A percentile compares a stretch with the other conserved stretches of the same genome.
Evolutionary conservation across 2,113 vertebrate species (phyloP).

Genomic region (Prunella himalayana): DNA sequence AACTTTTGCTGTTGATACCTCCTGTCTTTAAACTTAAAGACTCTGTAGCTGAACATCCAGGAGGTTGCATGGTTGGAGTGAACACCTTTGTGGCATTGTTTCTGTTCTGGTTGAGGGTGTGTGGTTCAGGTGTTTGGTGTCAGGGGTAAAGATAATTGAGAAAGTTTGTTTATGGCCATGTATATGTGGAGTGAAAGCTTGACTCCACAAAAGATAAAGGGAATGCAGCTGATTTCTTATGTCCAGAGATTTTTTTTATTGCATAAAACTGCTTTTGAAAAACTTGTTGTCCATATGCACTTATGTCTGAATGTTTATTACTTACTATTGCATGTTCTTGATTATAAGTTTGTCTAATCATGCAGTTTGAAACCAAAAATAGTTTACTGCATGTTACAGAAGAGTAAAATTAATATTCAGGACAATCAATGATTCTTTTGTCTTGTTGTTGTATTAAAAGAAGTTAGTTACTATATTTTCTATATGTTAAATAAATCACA

Average conservation of each 20-base stretch:
- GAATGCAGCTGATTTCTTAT: neutral
- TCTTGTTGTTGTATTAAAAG: neutral
- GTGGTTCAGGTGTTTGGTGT: neutral
- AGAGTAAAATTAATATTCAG: neutral
- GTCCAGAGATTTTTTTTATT: neutral
- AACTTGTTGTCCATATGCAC: fast-evolving
- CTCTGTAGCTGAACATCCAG: neutral
- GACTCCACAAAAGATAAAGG: neutral
- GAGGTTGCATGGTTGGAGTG: neutral
- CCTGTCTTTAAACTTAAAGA: neutral
- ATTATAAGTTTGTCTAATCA: neutral
- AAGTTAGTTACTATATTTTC: neutral
- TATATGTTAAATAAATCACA: neutral
- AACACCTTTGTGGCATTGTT: neutral
- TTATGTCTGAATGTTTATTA: neutral
- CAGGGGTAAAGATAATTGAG: neutral
- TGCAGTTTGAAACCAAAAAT: neutral
- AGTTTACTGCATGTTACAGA: neutral
- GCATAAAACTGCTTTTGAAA: neutral
- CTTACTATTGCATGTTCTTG: neutral
- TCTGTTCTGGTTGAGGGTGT: neutral
- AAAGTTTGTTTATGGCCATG: neutral
- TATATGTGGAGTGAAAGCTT: neutral
- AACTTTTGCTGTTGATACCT: neutral
- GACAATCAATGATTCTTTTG: neutral